A percentile compares a stretch with the other conserved stretches of the same genome.
phyloP scores from a whole-genome alignment of 2,113 vertebrate genomes.

The Rhabdornis inornatus region DNA sequence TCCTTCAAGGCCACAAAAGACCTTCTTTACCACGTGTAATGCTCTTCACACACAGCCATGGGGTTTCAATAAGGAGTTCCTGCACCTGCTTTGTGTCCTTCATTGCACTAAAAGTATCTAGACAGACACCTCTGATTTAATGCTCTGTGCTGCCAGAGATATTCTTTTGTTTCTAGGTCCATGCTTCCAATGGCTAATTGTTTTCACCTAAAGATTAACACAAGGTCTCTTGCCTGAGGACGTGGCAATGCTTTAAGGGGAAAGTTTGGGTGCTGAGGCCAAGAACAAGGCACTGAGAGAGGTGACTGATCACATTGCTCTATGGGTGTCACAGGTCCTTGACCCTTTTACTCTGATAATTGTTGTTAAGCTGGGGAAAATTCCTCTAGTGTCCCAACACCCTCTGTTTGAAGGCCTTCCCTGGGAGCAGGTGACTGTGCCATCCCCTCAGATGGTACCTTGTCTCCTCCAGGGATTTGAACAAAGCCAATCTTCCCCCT shows the following conservation, averaged over 20 bases:
- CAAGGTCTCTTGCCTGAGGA: not conserved
- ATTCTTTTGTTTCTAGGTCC: not conserved
- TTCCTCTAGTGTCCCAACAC: not conserved
- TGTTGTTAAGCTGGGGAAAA: not conserved
- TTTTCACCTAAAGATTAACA: not conserved
- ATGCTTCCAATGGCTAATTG: not conserved
- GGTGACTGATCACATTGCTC: not conserved
- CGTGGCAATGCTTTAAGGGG: not conserved
- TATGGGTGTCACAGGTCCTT: not conserved
- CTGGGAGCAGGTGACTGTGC: accelerated
- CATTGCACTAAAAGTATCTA: not conserved
- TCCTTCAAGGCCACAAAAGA: not conserved
- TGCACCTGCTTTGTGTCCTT: not conserved
- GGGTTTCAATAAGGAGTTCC: not conserved
- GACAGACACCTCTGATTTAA: not conserved
- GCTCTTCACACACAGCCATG: not conserved
- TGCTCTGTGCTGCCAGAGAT: not conserved
- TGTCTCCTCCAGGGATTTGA: not conserved
- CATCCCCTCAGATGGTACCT: not conserved
- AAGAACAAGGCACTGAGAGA: not conserved
- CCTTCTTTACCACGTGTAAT: not conserved
- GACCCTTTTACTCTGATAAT: not conserved
- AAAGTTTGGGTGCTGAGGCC: not conserved
- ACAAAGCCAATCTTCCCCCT: not conserved
- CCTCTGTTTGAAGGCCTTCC: not conserved